Conservation (phyloP, 2,888 invertebrate species). For the Leucoma salicis region DNA sequence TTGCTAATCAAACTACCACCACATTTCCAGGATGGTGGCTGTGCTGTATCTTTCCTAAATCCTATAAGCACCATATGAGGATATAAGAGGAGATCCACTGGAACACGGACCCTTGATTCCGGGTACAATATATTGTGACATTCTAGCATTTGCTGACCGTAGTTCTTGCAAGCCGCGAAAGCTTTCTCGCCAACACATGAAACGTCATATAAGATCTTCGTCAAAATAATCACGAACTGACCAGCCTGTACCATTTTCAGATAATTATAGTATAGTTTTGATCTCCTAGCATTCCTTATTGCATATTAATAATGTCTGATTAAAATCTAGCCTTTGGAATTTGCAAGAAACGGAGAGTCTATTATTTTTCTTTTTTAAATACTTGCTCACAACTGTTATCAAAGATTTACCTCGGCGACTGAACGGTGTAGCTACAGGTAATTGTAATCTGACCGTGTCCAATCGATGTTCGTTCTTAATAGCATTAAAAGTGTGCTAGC, state of each 20-base stretch:
- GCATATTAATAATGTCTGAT: not conserved
- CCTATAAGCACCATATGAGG: constrained; percentile 85
- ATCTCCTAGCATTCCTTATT: not conserved
- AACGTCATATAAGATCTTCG: not conserved
- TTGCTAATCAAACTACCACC: constrained; percentile 69
- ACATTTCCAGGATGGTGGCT: constrained; percentile 62
- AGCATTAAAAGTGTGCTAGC: constrained; percentile 22
- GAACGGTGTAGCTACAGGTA: constrained; percentile 38
- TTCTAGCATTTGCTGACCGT: constrained; percentile 66
- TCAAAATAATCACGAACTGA: not conserved
- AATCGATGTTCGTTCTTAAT: constrained; percentile 42
- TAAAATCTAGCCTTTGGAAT: not conserved
- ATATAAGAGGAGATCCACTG: constrained; percentile 76
- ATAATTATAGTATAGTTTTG: not conserved
- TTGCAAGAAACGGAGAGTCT: no score
- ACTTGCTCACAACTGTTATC: constrained; percentile 40
- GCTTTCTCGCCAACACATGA: constrained; percentile 52
- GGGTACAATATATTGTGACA: constrained; percentile 68
- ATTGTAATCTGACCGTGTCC: constrained; percentile 44
- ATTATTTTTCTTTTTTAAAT: constrained; percentile 10
- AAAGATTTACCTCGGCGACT: constrained; percentile 46
- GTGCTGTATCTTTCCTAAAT: constrained; percentile 35
- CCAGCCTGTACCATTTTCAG: constrained; percentile 14
- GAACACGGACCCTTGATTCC: constrained; percentile 55
- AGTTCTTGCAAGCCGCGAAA: constrained; percentile 58